Base-by-base conservation (phyloP, 2,113 vertebrate genomes). In the Pangasianodon gigas region DNA sequence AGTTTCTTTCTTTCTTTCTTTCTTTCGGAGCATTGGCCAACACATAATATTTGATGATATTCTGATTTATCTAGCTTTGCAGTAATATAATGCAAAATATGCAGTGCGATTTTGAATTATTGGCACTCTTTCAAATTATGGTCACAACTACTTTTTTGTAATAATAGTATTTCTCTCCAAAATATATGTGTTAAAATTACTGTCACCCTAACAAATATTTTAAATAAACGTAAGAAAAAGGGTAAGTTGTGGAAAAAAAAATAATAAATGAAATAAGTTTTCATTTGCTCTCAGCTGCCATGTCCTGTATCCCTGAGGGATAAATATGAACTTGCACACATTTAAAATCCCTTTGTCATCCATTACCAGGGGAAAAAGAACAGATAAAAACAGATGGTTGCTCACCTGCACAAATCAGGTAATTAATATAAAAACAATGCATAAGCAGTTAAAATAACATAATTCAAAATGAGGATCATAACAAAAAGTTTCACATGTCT, bases 261-360 rank as follows among this genome's bases (percentile, higher is more conserved):
- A 26, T 2, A 62, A 67, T 1, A 13, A 69, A 69, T 16, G 14
- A 16, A 16, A 56, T 41, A 41, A 21, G 3, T 24, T 24, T 21
- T 54, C 10, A 54, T 14, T 29, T 51, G 44, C 37, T 21, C 37
- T 44, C 8, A 41, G 71, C 16, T 6, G 6, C 46, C 24, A 79
- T 51, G 26, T 51, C 46, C 26, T 81, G 14, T 54, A 54, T 18
- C 2, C 6, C 16, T 32, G 48, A 14, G 14, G n/a, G 29, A 54
- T 52, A 54, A 54, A 81, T n/a, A 81, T 54, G 11, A 60, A 9
- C 8, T 18, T 62, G 37, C 11, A 41, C 16, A 58, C 8, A 19
- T 56, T 29, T 21, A 83, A 83, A 84, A 84, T 84, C 81, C n/a
- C 79, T 54, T 81, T 54, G n/a, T 24, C 81, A 83, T 83, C 18